Evolutionary conservation across 2,113 vertebrate genomes (phyloP).

Genomic region (Chlamydotis undulata): DNA sequence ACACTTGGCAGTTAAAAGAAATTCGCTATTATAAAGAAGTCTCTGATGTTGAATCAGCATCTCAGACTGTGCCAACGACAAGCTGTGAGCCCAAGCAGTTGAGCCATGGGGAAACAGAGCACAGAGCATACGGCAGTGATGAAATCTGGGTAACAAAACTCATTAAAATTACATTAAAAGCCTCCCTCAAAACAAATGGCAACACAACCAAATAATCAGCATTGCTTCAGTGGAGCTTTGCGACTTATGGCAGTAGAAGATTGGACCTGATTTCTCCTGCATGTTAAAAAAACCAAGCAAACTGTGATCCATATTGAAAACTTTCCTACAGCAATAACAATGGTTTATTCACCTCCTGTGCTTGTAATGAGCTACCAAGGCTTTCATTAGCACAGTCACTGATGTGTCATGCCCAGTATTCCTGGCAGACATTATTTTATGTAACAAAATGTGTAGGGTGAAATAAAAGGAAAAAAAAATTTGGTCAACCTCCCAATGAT

Average conservation of each 20-base stretch:
- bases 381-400: slow-evolving; percentile 50
- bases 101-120: neutral
- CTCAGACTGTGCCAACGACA: slow-evolving; percentile 17
- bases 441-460: neutral
- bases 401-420: slow-evolving; percentile 37
- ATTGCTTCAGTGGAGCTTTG: neutral
- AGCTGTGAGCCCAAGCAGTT: neutral
- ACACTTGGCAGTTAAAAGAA: slow-evolving; percentile 27
- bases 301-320: neutral
- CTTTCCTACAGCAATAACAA: neutral
- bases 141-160: neutral
- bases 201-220: neutral
- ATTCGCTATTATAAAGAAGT: neutral
- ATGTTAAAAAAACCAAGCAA: neutral
- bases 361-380: neutral
- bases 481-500: slow-evolving; percentile 31
- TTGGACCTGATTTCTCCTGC: neutral
- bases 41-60: slow-evolving; percentile 41
- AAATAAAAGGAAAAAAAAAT: neutral
- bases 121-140: neutral
- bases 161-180: neutral
- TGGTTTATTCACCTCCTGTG: slow-evolving; percentile 55
- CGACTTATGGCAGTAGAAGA: neutral
- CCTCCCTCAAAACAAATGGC: neutral
- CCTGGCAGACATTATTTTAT: slow-evolving; percentile 52